A percentile compares a stretch with the other conserved stretches of the same genome.
These are phyloP conservation scores for Mellivora capensis DNA, from an alignment of 2,113 vertebrate genomes.

Conservation along the genomic window DNA sequence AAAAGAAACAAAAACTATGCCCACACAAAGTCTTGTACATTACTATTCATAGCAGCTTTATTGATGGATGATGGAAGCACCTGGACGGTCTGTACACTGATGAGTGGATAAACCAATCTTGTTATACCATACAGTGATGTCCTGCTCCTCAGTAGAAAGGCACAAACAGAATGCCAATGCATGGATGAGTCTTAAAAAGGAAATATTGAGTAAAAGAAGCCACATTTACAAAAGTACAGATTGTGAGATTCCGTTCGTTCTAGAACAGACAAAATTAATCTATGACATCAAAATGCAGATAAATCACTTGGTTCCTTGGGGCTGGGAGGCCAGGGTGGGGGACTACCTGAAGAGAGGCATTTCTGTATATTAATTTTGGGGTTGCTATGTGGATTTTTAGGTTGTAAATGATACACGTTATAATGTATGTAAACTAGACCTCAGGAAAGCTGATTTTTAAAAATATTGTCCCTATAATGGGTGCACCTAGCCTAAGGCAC, in stretches of 20 bases:
- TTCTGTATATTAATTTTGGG: background rate
- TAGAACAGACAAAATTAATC: background rate
- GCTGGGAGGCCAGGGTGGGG: background rate
- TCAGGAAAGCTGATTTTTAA: background rate
- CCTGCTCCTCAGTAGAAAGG: background rate
- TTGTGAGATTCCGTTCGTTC: background rate
- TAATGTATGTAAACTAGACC: background rate
- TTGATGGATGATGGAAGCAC: background rate
- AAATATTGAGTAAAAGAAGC: background rate
- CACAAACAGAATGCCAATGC: background rate
- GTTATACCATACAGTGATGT: background rate
- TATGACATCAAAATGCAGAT: background rate
- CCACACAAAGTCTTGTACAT: background rate
- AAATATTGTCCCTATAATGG: background rate
- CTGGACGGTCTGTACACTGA: background rate
- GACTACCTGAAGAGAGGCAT: background rate
- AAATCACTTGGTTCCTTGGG: background rate
- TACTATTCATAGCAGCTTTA: background rate
- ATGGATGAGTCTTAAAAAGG: background rate
- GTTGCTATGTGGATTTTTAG: background rate
- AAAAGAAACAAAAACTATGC: background rate
- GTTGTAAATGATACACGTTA: background rate
- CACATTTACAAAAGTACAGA: accelerated
- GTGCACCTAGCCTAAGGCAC: background rate
- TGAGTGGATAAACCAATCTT: background rate